phyloP scores from a whole-genome alignment of 2,797 vertebrate species.

The Syncerus caffer region DNA sequence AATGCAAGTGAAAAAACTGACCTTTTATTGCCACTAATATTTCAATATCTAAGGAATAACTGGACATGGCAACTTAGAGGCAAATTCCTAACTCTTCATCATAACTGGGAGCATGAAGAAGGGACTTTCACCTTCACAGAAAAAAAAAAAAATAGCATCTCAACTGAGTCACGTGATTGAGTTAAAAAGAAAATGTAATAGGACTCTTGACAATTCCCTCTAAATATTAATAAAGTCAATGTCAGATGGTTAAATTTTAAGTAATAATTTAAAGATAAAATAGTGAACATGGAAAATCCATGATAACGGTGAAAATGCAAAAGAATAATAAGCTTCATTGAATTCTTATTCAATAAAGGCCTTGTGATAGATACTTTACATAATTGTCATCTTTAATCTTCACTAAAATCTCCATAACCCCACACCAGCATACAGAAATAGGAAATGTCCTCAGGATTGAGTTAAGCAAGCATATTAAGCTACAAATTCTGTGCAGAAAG shows the following conservation, averaged over 20 bases:
- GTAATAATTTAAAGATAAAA: background rate
- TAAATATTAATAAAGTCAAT: conserved; percentile 33
- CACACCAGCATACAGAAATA: background rate
- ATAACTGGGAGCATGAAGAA: background rate
- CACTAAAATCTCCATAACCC: background rate
- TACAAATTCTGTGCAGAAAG: background rate
- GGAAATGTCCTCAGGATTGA: background rate
- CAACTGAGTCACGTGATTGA: background rate
- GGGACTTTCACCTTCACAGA: background rate
- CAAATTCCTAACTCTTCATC: background rate
- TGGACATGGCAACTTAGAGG: background rate
- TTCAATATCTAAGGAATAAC: background rate
- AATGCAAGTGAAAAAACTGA: background rate
- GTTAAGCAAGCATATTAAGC: background rate
- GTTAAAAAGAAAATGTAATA: background rate
- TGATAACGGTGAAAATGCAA: background rate
- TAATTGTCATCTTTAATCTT: conserved; percentile 11
- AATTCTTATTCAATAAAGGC: background rate
- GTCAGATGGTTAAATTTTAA: background rate
- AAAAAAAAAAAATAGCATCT: background rate
- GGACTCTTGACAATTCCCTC: background rate
- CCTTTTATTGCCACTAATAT: background rate
- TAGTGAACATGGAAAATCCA: background rate
- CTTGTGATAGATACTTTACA: background rate
- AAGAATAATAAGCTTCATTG: conserved; percentile 32